Conservation (phyloP, 2,888 invertebrate species). For the Lasioglossum zephyrum region DNA sequence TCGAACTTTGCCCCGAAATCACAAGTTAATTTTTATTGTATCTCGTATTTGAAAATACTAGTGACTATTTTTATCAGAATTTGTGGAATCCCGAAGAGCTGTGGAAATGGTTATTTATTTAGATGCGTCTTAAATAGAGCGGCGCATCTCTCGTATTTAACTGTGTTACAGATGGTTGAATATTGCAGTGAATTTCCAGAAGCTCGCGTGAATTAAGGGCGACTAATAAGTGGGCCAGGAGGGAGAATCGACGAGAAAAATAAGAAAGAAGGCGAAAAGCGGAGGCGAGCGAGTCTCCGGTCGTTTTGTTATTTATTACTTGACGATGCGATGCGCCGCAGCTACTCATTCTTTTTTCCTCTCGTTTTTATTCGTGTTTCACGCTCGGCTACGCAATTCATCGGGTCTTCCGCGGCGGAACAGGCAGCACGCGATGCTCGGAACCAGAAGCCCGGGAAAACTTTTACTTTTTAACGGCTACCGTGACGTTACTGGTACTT, state of each 20-base stretch:
- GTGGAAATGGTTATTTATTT: not conserved
- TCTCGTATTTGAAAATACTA: too few species aligned
- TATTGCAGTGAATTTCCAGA: not conserved
- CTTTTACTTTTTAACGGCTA: constrained; percentile 42
- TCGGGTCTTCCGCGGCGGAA: not conserved
- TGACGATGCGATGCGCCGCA: not conserved
- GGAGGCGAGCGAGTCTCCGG: not conserved
- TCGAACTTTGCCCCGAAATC: too few species aligned
- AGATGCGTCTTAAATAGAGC: not conserved
- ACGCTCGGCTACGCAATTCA: constrained; percentile 1
- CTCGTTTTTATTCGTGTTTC: not conserved
- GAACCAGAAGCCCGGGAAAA: not conserved
- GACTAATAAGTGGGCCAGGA: not conserved
- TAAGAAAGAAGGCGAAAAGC: not conserved
- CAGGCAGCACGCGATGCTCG: not conserved
- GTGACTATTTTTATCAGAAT: not conserved
- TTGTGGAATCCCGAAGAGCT: not conserved
- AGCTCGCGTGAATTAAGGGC: not conserved
- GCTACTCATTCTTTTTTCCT: not conserved
- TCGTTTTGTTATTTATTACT: not conserved
- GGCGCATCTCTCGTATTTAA: not conserved
- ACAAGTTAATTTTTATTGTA: too few species aligned
- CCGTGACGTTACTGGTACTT: constrained; percentile 40
- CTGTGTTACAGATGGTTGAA: not conserved
- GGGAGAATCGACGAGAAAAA: not conserved